Base-by-base conservation (phyloP, 2,888 invertebrate genomes). In the Eupeodes luniger region DNA sequence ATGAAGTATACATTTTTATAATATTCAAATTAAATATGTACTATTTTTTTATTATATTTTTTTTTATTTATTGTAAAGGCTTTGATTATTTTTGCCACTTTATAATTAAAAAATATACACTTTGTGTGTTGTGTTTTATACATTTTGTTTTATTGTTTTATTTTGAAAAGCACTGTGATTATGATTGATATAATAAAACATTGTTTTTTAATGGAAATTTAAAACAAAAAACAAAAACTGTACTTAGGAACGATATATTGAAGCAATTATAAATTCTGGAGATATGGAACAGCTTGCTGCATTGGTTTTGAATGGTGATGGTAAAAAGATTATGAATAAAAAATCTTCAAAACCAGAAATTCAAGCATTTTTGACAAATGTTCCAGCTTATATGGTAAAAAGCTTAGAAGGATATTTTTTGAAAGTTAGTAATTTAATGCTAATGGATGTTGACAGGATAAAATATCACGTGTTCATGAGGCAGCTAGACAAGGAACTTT, bases 231-330 rank as follows among this genome's bases (percentile, higher is more conserved):
- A 27, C 27, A 27, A 27, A 27, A 3, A 9, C 27, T 55, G 47
- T 72, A 12, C 34, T 49, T 72, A 95, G 93, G 96, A 96, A 90
- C 94, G 95, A 16, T 96, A 96, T 92, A 95, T 97, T 57, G 94
- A 95, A 79, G 94, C 95, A 89, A 94, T 97, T 90, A 95, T 97
- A 74, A 95, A 95, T 90, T 94, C 95, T 89, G 96, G 97, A 10
- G 98, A 98, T 92, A 96, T 98, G 96, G 98, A 98, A 92, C 96
- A 97, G 94, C 94, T 99, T 91, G 98, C 98, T 40, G 96, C 97
- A 74, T 94, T 98, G 91, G 98, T 99, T 14, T 94, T 99, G 34
- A 97, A 97, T 91, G 98, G 98, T 5, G 97, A 98, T 92, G 98
- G 98, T 0, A 94, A 96, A 89, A 95, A 96, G 94, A 94, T 98